Evolutionary conservation across 2,113 vertebrate species (phyloP).

Genomic region (Speoplatyrhinus poulsoni): DNA sequence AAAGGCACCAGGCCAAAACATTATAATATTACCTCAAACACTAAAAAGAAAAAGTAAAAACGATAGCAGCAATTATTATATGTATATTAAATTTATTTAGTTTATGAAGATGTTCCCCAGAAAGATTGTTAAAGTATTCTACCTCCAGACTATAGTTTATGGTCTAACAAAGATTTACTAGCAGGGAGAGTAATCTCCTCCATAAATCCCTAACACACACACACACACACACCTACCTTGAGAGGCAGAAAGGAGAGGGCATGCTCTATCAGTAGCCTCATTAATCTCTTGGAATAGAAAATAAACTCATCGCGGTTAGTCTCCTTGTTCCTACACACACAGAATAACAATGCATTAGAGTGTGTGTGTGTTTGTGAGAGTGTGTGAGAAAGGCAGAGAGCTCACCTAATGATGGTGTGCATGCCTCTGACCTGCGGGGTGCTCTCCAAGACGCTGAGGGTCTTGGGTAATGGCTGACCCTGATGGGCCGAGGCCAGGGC

Average conservation of each 20-base stretch:
- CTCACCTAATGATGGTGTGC: slow-evolving; percentile 93
- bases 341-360: not conserved
- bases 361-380: not conserved
- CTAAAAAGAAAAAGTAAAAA: too few relatives aligned
- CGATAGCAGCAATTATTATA: too few relatives aligned
- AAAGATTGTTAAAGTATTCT: too few relatives aligned
- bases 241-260: slow-evolving; percentile 89
- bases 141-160: too few relatives aligned
- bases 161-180: too few relatives aligned
- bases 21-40: too few relatives aligned
- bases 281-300: slow-evolving; percentile 93
- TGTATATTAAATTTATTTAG: too few relatives aligned
- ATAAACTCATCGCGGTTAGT: slow-evolving; percentile 90
- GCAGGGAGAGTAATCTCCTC: not conserved
- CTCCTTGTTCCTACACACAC: slow-evolving; percentile 83
- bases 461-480: slow-evolving; percentile 84
- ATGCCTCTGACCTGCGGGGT: slow-evolving; percentile 89
- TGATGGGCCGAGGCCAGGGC: slow-evolving; percentile 89
- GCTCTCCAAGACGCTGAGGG: slow-evolving; percentile 84
- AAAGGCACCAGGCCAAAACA: too few relatives aligned
- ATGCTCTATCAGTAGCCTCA: slow-evolving; percentile 88
- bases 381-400: too few relatives aligned
- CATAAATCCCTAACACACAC: not conserved
- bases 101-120: too few relatives aligned
- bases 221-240: slow-evolving; percentile 73